These are phyloP conservation scores for Dicranocentrus wangi DNA, from an alignment of 2,888 invertebrate genomes.

Conservation along the genomic window DNA sequence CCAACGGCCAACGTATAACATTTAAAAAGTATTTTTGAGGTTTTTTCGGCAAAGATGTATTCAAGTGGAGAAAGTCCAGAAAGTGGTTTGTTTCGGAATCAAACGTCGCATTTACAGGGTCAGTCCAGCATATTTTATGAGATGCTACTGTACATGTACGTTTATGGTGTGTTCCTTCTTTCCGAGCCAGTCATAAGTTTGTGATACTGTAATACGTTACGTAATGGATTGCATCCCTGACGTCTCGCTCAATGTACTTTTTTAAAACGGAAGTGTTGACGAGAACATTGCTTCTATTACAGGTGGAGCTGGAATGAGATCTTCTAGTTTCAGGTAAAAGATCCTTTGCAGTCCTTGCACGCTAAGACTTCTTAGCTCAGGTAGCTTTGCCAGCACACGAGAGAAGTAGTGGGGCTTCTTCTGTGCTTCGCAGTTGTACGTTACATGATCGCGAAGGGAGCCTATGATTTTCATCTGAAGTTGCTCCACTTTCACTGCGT, in stretches of 20 bases:
- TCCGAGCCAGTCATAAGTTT: not conserved
- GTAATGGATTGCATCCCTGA: not conserved
- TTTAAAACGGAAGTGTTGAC: slow-evolving; percentile 92
- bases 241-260: not conserved
- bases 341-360: slow-evolving; percentile 95
- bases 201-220: not conserved
- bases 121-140: not conserved
- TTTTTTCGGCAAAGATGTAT: no score
- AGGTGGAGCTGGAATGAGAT: slow-evolving; percentile 91
- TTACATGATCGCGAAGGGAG: slow-evolving; percentile 95
- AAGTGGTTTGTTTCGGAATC: not conserved
- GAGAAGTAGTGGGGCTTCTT: slow-evolving; percentile 95
- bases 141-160: not conserved
- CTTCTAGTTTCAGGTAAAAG: slow-evolving; percentile 94
- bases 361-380: slow-evolving; percentile 92
- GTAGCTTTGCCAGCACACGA: slow-evolving; percentile 90
- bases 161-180: not conserved
- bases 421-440: slow-evolving; percentile 90
- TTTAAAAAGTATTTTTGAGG: no score
- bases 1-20: no score
- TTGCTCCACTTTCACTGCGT: slow-evolving; percentile 93
- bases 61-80: no score
- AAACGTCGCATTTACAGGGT: not conserved
- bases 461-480: slow-evolving; percentile 97
- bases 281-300: slow-evolving; percentile 97